phyloP scores from a whole-genome alignment of 2,113 vertebrate species.

The Onychorhynchus coronatus region DNA sequence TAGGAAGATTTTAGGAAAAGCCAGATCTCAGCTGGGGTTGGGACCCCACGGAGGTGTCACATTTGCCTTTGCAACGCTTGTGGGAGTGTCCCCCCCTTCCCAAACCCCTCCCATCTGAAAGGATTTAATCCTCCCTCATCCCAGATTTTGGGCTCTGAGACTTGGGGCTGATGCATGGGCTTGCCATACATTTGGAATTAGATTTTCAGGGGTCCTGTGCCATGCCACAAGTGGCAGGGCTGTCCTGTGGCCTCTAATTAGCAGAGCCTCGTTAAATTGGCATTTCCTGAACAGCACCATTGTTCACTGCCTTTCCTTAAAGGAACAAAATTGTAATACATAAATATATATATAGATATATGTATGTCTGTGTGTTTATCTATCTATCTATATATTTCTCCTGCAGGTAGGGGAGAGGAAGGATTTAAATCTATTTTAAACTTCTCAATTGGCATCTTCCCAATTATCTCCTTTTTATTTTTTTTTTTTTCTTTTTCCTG shows the following conservation, averaged over 20 bases:
- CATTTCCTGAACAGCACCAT: not conserved
- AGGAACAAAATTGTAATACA: not conserved
- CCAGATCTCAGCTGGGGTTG: not conserved
- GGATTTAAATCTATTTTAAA: constrained; percentile 36
- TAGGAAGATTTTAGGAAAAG: not conserved
- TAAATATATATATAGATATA: not conserved
- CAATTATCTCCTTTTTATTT: not conserved
- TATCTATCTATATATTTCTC: not conserved
- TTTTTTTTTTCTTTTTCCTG: too few relatives aligned
- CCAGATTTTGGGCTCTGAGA: not conserved
- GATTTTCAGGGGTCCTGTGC: accelerated
- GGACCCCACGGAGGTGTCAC: accelerated
- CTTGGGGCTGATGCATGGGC: accelerated
- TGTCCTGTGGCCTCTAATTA: not conserved
- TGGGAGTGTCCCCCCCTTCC: not conserved
- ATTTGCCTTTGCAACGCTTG: not conserved
- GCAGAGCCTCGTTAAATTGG: not conserved
- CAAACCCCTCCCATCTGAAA: not conserved
- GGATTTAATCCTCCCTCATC: not conserved
- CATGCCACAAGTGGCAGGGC: accelerated
- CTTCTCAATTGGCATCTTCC: not conserved
- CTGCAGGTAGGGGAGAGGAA: constrained; percentile 20
- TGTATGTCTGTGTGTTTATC: not conserved
- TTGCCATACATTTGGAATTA: not conserved
- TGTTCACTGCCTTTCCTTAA: not conserved